Base-by-base conservation (phyloP, 2,888 invertebrate genomes). In the Pilophorus perplexus region DNA sequence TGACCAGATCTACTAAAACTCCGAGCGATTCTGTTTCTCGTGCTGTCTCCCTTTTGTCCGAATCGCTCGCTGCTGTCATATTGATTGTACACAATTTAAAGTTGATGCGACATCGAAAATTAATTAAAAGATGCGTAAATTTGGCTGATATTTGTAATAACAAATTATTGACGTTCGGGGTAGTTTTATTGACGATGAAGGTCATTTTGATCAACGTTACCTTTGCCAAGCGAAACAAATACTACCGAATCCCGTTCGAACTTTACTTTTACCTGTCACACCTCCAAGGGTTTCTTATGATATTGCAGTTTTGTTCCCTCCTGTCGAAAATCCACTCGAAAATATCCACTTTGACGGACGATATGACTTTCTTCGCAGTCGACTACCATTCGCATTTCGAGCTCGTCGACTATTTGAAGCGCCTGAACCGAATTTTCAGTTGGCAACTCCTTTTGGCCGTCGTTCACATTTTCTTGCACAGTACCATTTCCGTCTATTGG, bases 241-340 rank as follows among this genome's bases (percentile, higher is more conserved):
- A 14, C 2, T 20, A 40, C 55, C 28, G 18, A 38, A 38, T 38
- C 14, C 20, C 28, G 12, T 37, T 38, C 8, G 55, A 55, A 18
- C 12, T 55, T 1, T 18, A 22, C 3, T 38, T 55, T 5, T n/a
- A 23, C 20, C 23, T 37, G 12, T 20, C 25, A 8, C 23, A 55
- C 22, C 12, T 20, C 2, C 55, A 55, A 38, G 18, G 14, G 1
- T 40, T 33, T 6, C 16, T 59, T 16, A 16, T 59, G 4, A 10
- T 42, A n/a, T 10, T 59, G 27, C 59, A 59, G 25, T 59, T 59
- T 27, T 59, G 59, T 27, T 22, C 27, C 1, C 12, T 59, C 2
- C 59, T 59, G 22, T 42, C 42, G 2, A 27, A 16, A 8, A 23
- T 42, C 3, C 59, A 25, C n/a, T 4, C 16, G 3, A 14, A 27